A percentile compares a stretch with the other conserved stretches of the same genome.
These are phyloP conservation scores for Pseudococcus viburni DNA, from an alignment of 2,888 invertebrate species.

Conservation along the genomic window DNA sequence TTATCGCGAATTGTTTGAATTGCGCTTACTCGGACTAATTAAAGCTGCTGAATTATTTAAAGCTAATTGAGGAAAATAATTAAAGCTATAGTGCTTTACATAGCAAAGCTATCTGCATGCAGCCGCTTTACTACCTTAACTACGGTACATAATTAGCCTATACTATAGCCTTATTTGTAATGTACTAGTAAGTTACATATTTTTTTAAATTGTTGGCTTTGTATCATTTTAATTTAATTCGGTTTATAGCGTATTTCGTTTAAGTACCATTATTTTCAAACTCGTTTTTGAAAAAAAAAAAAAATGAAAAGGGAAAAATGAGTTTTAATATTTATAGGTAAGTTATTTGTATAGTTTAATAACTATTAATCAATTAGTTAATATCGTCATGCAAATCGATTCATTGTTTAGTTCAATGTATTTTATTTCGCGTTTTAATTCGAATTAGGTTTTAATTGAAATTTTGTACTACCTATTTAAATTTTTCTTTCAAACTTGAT, in stretches of 20 bases:
- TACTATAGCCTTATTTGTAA: slow-evolving; percentile 10
- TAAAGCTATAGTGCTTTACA: slow-evolving; percentile 44
- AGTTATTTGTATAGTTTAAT: neutral
- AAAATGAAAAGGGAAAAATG: neutral
- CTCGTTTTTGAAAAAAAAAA: neutral
- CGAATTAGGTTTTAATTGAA: neutral
- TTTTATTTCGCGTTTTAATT: slow-evolving; percentile 10
- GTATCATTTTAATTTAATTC: neutral
- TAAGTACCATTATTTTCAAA: neutral
- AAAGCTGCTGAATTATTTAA: slow-evolving; percentile 46
- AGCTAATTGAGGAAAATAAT: slow-evolving; percentile 46
- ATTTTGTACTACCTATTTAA: neutral
- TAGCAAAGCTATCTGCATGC: slow-evolving; percentile 53
- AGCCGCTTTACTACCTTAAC: slow-evolving; percentile 48
- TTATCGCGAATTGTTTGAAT: slow-evolving; percentile 40
- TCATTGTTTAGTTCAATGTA: neutral
- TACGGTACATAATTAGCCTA: slow-evolving; percentile 28
- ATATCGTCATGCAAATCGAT: neutral
- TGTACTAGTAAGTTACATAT: neutral
- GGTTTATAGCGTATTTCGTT: neutral
- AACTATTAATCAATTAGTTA: neutral
- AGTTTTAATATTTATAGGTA: neutral
- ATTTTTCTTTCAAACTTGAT: too few relatives aligned
- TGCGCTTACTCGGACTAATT: slow-evolving; percentile 37
- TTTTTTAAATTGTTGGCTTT: neutral